A percentile compares a stretch with the other conserved stretches of the same genome.
These are phyloP conservation scores for Arremon aurantiirostris DNA, from an alignment of 2,797 vertebrate genomes.

Conservation along the genomic window DNA sequence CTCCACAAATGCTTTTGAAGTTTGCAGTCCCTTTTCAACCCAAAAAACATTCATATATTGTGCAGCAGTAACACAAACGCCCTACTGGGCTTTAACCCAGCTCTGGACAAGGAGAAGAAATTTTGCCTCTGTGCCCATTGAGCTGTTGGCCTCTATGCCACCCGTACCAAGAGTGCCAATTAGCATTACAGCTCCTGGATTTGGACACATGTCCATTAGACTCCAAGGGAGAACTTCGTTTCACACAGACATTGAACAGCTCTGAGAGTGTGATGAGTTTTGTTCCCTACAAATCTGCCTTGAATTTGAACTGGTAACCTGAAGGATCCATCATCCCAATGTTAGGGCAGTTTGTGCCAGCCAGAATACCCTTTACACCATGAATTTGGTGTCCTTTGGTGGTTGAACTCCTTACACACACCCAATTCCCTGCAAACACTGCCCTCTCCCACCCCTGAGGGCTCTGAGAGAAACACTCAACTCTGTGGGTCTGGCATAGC, in stretches of 20 bases:
- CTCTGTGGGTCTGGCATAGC: not conserved
- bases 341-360: not conserved
- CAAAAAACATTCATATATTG: not conserved
- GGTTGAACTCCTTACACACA: not conserved
- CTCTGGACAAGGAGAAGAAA: not conserved
- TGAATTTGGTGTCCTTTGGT: not conserved
- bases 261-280: not conserved
- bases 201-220: slow-evolving; percentile 12
- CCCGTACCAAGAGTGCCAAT: not conserved
- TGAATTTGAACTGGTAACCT: not conserved
- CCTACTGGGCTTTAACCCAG: not conserved
- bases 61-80: slow-evolving; percentile 6
- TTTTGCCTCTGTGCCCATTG: not conserved
- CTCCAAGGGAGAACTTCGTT: slow-evolving; percentile 24
- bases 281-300: not conserved
- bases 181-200: slow-evolving; percentile 28
- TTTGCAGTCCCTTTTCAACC: not conserved
- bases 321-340: not conserved
- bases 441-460: not conserved
- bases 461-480: not conserved
- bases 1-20: slow-evolving; percentile 46
- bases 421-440: not conserved
- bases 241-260: not conserved
- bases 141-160: not conserved
- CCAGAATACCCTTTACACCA: not conserved